phyloP scores from a whole-genome alignment of 2,888 invertebrate genomes.

The Arenicola marina region DNA sequence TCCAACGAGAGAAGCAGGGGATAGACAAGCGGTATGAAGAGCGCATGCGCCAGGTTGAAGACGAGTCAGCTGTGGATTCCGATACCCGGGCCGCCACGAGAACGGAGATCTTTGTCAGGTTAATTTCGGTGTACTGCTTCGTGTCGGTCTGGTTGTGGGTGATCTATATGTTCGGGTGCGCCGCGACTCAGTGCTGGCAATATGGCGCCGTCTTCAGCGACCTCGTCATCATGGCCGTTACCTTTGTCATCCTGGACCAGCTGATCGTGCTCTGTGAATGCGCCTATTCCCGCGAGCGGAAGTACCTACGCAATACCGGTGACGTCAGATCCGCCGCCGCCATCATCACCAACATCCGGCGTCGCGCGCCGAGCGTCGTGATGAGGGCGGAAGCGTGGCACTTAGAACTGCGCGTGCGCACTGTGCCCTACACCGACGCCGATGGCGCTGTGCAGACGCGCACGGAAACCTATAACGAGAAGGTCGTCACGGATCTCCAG shows the following conservation, averaged over 20 bases:
- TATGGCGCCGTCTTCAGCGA: background rate
- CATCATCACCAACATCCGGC: background rate
- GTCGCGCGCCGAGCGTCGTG: background rate
- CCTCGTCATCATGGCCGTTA: background rate
- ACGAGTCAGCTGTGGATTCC: too few species aligned
- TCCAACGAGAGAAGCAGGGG: too few species aligned
- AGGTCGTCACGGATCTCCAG: background rate
- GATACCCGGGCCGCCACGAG: too few species aligned
- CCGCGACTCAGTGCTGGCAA: too few species aligned
- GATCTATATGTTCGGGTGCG: too few species aligned
- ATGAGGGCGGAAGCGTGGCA: background rate
- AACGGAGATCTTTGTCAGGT: too few species aligned
- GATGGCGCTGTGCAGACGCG: background rate
- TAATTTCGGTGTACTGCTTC: too few species aligned
- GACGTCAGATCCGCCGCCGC: background rate
- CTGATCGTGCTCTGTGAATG: background rate
- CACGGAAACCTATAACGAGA: slow-evolving; percentile 1
- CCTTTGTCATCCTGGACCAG: background rate
- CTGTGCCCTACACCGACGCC: background rate
- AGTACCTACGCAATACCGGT: background rate
- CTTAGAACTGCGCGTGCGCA: background rate
- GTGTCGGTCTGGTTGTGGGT: too few species aligned
- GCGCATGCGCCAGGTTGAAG: too few species aligned
- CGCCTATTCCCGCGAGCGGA: background rate
- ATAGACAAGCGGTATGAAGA: too few species aligned